phyloP scores from a whole-genome alignment of 2,888 invertebrate species.

The Metellina segmentata region DNA sequence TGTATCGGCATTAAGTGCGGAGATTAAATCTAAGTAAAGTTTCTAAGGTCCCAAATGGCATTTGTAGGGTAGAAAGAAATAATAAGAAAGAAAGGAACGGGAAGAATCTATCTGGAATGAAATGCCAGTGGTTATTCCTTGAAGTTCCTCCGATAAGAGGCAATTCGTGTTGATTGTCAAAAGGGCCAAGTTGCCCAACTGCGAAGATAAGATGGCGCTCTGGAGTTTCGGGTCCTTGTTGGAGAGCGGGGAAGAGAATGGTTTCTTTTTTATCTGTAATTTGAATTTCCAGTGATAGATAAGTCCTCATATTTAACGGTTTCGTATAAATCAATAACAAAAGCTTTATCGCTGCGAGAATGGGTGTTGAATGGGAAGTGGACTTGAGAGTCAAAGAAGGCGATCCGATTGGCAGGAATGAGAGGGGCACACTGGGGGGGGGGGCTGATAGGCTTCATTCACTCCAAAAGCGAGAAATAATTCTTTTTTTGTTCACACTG shows the following conservation, averaged over 20 bases:
- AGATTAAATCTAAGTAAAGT: constrained; percentile 56
- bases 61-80: constrained; percentile 4
- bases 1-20: constrained; percentile 45
- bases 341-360: not conserved
- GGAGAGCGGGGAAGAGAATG: not conserved
- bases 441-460: too few relatives aligned
- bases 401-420: not conserved
- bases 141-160: constrained; percentile 20
- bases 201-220: constrained; percentile 10
- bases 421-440: too few relatives aligned
- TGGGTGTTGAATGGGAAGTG: not conserved
- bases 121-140: constrained; percentile 43
- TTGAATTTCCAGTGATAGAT: not conserved
- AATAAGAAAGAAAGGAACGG: constrained; percentile 3
- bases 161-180: constrained; percentile 40
- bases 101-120: constrained; percentile 21
- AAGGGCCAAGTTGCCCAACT: constrained; percentile 18
- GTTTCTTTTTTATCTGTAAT: not conserved
- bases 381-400: not conserved
- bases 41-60: constrained; percentile 44
- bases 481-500: too few relatives aligned
- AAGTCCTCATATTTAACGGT: not conserved
- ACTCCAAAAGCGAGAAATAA: too few relatives aligned
- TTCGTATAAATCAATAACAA: not conserved
- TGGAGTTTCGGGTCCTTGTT: constrained; percentile 25